A percentile compares a stretch with the other conserved stretches of the same genome.
Conservation (phyloP, 2,888 invertebrate species). For the Agriotes lineatus region DNA sequence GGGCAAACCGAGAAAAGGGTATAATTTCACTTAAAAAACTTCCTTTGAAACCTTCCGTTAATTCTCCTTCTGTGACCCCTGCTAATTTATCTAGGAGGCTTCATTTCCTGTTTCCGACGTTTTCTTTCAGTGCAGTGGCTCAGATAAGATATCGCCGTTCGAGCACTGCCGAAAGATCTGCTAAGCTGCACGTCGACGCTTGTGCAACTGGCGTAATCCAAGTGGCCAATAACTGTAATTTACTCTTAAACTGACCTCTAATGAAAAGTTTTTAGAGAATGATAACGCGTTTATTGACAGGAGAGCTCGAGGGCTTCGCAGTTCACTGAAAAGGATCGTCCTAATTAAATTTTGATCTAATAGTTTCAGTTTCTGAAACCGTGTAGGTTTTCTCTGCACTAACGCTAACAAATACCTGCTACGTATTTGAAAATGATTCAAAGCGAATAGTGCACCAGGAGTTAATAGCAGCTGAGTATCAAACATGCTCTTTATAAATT, state of each 20-base stretch:
- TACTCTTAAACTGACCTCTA: slow-evolving; percentile 39
- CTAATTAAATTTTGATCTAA: too few relatives aligned
- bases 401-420: too few relatives aligned
- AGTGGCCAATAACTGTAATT: slow-evolving; percentile 44
- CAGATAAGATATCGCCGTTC: slow-evolving; percentile 40
- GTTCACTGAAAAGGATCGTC: too few relatives aligned
- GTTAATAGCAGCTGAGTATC: too few relatives aligned
- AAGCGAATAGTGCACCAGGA: too few relatives aligned
- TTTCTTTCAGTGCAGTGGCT: slow-evolving; percentile 41
- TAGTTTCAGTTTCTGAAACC: too few relatives aligned
- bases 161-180: slow-evolving; percentile 21
- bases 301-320: background rate
- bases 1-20: slow-evolving; percentile 38
- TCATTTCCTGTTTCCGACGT: slow-evolving; percentile 45
- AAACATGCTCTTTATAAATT: too few relatives aligned
- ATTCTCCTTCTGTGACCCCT: slow-evolving; percentile 41
- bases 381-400: too few relatives aligned
- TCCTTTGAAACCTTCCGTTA: slow-evolving; percentile 40
- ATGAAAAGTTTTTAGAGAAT: slow-evolving; percentile 37
- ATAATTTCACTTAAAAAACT: slow-evolving; percentile 45
- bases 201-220: slow-evolving; percentile 41
- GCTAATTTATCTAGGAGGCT: slow-evolving; percentile 44
- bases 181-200: slow-evolving; percentile 30
- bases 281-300: slow-evolving; percentile 28
- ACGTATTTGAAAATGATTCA: too few relatives aligned